Evolutionary conservation across 2,113 vertebrate species (phyloP).

Genomic region (Malurus elegans): DNA sequence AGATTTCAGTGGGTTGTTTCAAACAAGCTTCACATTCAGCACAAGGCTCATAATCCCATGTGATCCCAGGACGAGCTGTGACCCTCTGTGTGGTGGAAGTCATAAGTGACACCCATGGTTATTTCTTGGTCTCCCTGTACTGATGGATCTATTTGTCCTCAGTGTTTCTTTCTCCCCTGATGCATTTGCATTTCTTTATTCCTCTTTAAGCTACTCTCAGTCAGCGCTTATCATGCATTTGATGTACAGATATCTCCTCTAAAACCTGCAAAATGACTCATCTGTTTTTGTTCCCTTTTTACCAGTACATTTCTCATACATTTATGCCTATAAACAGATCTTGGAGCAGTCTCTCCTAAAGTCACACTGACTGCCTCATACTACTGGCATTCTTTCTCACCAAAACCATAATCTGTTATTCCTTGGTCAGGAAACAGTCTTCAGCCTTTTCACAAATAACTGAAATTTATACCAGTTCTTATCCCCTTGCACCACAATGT

Average conservation of each 20-base stretch:
- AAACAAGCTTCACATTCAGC: not conserved
- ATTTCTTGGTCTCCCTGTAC: not conserved
- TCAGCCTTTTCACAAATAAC: not conserved
- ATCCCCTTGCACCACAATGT: not conserved
- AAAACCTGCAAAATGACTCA: conserved; percentile 44
- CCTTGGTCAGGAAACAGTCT: not conserved
- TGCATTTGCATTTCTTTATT: not conserved
- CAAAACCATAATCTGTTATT: not conserved
- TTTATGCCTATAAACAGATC: conserved; percentile 27
- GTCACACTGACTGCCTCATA: not conserved
- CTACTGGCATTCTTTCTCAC: not conserved
- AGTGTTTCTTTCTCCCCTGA: not conserved
- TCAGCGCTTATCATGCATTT: not conserved
- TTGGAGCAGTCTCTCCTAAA: not conserved
- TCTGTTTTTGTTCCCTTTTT: conserved; percentile 34
- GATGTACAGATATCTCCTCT: not conserved
- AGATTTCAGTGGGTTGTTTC: not conserved
- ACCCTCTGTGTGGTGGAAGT: not conserved
- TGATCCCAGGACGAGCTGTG: not conserved
- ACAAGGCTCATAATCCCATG: not conserved
- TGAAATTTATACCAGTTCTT: not conserved
- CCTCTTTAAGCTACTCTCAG: not conserved
- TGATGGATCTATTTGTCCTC: not conserved
- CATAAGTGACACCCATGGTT: not conserved
- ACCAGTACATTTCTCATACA: not conserved